Evolutionary conservation across 2,113 vertebrate species (phyloP).

Genomic region (Macroglossus sobrinus): DNA sequence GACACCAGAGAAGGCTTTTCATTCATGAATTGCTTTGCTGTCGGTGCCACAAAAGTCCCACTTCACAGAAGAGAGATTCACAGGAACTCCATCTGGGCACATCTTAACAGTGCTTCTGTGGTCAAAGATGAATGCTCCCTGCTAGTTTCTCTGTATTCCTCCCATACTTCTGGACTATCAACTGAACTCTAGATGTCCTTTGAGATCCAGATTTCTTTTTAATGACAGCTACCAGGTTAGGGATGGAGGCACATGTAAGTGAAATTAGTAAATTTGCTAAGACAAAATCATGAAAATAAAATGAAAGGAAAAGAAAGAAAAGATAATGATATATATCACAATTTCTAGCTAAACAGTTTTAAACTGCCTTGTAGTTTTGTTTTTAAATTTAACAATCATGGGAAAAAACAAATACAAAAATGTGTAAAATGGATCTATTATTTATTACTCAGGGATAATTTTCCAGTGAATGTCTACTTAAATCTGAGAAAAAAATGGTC

Average conservation of each 20-base stretch:
- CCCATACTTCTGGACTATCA: not conserved
- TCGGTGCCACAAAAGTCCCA: constrained; percentile 37
- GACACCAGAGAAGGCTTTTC: not conserved
- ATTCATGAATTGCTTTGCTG: constrained; percentile 10
- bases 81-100: constrained; percentile 58
- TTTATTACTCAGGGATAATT: constrained; percentile 29
- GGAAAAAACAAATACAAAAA: not conserved
- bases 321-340: constrained; percentile 32
- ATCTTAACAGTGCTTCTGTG: constrained; percentile 53
- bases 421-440: not conserved
- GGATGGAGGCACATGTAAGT: not conserved
- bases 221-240: not conserved
- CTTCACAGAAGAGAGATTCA: constrained; percentile 60
- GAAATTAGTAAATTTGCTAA: constrained; percentile 52
- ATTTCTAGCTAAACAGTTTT: constrained; percentile 8
- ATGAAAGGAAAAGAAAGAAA: constrained; percentile 4
- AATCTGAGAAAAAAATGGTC: not conserved
- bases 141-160: constrained; percentile 41
- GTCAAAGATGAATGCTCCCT: constrained; percentile 42
- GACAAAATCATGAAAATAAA: constrained; percentile 21
- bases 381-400: not conserved
- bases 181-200: not conserved
- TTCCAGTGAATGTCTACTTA: not conserved
- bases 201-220: constrained; percentile 37
- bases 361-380: not conserved